phyloP scores from a whole-genome alignment of 2,888 invertebrate genomes.

The Troides aeacus region DNA sequence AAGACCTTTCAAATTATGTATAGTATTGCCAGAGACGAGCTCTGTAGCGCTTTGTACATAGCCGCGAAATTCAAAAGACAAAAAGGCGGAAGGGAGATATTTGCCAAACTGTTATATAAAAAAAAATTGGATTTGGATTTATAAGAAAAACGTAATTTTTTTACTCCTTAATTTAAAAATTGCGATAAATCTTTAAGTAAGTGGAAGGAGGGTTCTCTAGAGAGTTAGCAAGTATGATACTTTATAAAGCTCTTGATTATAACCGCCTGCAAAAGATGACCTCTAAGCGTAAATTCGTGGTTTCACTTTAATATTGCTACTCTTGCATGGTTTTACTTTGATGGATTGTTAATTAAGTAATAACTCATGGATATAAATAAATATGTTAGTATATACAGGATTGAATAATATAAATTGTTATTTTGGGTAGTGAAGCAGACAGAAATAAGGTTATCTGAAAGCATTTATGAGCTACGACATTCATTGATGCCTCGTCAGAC shows the following conservation, averaged over 20 bases:
- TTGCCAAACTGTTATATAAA: no score
- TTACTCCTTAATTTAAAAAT: no score
- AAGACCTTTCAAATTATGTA: no score
- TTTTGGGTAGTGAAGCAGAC: not conserved
- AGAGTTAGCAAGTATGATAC: constrained; percentile 20
- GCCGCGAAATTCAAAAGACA: no score
- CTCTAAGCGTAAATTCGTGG: constrained; percentile 10
- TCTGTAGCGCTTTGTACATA: no score
- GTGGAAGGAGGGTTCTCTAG: no score
- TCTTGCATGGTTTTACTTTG: not conserved
- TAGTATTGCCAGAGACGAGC: no score
- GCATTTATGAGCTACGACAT: not conserved
- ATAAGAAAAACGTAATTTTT: no score
- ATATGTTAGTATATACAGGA: not conserved
- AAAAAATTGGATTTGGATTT: no score
- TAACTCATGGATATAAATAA: not conserved
- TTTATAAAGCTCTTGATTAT: constrained; percentile 27
- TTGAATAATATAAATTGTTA: not conserved
- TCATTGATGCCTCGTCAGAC: not conserved
- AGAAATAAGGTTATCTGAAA: not conserved
- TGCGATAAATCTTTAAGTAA: no score
- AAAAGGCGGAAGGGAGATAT: no score
- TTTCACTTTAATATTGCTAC: not conserved
- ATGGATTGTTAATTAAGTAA: not conserved
- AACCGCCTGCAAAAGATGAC: constrained; percentile 26